A percentile compares a stretch with the other conserved stretches of the same genome.
phyloP scores from a whole-genome alignment of 2,113 vertebrate genomes.

The Accipiter cooperii region DNA sequence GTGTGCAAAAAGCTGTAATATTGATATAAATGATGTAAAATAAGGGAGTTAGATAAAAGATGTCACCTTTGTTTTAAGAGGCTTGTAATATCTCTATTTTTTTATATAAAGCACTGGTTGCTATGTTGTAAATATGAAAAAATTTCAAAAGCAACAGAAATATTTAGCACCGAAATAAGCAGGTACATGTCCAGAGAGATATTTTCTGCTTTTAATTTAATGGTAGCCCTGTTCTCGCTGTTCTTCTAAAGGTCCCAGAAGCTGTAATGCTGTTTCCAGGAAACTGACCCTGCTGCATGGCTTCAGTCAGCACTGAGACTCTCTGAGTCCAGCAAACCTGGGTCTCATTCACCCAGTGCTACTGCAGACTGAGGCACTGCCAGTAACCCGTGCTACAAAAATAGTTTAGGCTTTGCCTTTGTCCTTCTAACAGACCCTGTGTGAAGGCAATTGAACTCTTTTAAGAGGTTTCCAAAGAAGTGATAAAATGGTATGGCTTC shows the following conservation, averaged over 20 bases:
- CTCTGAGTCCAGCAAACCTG: background rate
- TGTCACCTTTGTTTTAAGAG: background rate
- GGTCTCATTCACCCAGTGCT: background rate
- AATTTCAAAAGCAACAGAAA: background rate
- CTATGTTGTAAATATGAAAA: background rate
- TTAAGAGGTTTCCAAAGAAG: background rate
- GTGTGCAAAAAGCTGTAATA: background rate
- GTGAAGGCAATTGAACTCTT: background rate
- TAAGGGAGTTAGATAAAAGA: background rate
- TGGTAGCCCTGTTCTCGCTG: background rate
- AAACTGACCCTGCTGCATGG: background rate
- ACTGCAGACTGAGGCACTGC: background rate
- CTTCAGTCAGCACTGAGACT: background rate
- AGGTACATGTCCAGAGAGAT: background rate
- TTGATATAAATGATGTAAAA: background rate
- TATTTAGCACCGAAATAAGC: background rate
- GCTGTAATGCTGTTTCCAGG: background rate
- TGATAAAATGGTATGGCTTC: background rate
- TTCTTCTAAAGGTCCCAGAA: background rate
- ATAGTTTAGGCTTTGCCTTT: background rate
- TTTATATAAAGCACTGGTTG: background rate
- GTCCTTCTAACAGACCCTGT: background rate
- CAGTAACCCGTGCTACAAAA: background rate
- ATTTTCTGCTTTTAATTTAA: background rate
- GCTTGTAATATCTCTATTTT: background rate